Base-by-base conservation (phyloP, 2,888 invertebrate species). In the Oasisia sp. region DNA sequence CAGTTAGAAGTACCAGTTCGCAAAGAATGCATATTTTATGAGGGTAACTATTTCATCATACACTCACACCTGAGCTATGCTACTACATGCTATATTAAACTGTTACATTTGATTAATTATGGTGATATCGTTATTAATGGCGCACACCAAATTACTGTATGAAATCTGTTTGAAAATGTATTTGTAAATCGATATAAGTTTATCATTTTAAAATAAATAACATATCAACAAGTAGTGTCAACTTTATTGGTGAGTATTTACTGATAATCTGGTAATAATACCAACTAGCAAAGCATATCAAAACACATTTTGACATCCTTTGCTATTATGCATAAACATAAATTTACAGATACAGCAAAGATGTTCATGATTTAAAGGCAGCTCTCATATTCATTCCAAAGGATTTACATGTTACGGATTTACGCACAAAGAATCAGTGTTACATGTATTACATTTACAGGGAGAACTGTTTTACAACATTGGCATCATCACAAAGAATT, bases 41-140 rank as follows among this genome's bases (percentile, higher is more conserved):
- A 27, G 74, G 74, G 74, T 74, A 74, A 74, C n/a, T 74, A 74
- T 74, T 74, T 74, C 74, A 74, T 74, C 74, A 27, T 74, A 74
- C 74, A 74, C 74, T 27, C 7, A 27, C 74, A 74, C 7, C 5
- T 50, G 1, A 27, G 74, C 27, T 74, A 74, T 27, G n/a, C 74
- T 27, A 27, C 74, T 1, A n/a, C 74, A 74, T 74, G 74, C 50
- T 12, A 74, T n/a, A 19, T 27, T 4, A 74, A 74, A 74, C 74
- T 74, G 74, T 74, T 19, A 74, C 19, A 27, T 74, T 74, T 74
- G 19, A 74, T 74, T 74, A 74, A 74, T 74, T 74, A 19, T 74
- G 74, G 74, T 74, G n/a, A 74, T n/a, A 74, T 5, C 27, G 74
- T 27, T 74, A 74, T 19, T 74, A 74, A 74, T 74, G 74, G 27